phyloP scores from a whole-genome alignment of 1,140 invertebrate species.

The Pteromalus puparum region DNA sequence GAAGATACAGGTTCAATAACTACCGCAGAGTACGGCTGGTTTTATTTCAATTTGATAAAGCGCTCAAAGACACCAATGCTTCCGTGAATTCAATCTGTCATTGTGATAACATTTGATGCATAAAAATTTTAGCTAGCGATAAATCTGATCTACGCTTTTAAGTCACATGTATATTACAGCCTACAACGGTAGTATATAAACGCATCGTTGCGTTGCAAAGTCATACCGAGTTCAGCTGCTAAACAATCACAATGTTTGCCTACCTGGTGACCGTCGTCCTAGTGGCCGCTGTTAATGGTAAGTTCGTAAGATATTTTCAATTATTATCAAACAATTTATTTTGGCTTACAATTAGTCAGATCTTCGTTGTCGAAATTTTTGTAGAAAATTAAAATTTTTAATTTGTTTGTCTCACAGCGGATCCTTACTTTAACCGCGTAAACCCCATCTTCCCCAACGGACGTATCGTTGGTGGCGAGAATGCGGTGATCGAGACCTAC shows the following conservation, averaged over 20 bases:
- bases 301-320: not conserved
- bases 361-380: too few species aligned
- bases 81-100: not conserved
- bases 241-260: not conserved
- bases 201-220: not conserved
- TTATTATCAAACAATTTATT: too few species aligned
- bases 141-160: not conserved
- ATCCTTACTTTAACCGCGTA: not conserved
- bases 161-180: not conserved
- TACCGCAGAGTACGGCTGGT: too few species aligned
- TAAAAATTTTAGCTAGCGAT: not conserved
- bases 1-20: not conserved
- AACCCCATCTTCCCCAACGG: slow-evolving; percentile 16
- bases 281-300: not conserved
- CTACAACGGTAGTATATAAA: not conserved
- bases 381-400: too few species aligned
- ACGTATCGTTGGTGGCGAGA: slow-evolving; percentile 58
- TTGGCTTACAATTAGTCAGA: too few species aligned
- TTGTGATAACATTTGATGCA: not conserved
- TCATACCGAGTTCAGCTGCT: not conserved
- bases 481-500: slow-evolving; percentile 25
- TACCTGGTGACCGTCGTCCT: not conserved
- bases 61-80: not conserved
- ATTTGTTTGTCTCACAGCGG: slow-evolving; percentile 3
- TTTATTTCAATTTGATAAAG: not conserved